Percentiles rank a stretch among this genome's conserved stretches.
These are phyloP conservation scores for Lepidurus apus DNA, from an alignment of 1,140 invertebrate species.

Conservation along the genomic window DNA sequence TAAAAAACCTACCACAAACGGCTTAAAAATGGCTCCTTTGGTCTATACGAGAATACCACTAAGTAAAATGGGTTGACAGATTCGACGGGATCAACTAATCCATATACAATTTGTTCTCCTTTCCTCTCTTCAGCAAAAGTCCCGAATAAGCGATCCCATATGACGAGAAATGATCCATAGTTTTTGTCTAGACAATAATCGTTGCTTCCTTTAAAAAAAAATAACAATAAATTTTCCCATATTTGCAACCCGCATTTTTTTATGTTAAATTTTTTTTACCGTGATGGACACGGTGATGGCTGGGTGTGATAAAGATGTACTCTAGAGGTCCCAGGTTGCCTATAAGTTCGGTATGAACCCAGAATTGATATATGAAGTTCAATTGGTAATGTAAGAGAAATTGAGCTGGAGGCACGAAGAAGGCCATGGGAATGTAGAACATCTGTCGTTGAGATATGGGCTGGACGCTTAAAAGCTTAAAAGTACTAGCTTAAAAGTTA, in stretches of 20 bases:
- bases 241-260: neutral
- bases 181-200: slow-evolving; percentile 82
- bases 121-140: slow-evolving; percentile 67
- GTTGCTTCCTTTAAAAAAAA: slow-evolving; percentile 58
- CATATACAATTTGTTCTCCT: slow-evolving; percentile 67
- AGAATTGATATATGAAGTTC: slow-evolving; percentile 50
- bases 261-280: slow-evolving; percentile 48
- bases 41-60: slow-evolving; percentile 54
- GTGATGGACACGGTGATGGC: slow-evolving; percentile 58
- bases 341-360: slow-evolving; percentile 52
- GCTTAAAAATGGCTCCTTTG: neutral
- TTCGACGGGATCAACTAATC: slow-evolving; percentile 60
- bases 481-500: neutral
- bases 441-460: slow-evolving; percentile 41
- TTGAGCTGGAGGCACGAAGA: slow-evolving; percentile 47
- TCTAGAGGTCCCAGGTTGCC: slow-evolving; percentile 52
- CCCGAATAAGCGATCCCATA: slow-evolving; percentile 82
- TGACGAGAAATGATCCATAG: slow-evolving; percentile 76
- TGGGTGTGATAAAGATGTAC: slow-evolving; percentile 55
- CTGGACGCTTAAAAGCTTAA: neutral
- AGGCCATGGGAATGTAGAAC: slow-evolving; percentile 49
- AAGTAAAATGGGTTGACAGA: slow-evolving; percentile 73
- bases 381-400: slow-evolving; percentile 49
- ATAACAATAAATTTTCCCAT: neutral
- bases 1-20: slow-evolving; percentile 61